These are phyloP conservation scores for Porites evermanni DNA, from an alignment of 92 coral and sea anemone genomes.

Conservation along the genomic window DNA sequence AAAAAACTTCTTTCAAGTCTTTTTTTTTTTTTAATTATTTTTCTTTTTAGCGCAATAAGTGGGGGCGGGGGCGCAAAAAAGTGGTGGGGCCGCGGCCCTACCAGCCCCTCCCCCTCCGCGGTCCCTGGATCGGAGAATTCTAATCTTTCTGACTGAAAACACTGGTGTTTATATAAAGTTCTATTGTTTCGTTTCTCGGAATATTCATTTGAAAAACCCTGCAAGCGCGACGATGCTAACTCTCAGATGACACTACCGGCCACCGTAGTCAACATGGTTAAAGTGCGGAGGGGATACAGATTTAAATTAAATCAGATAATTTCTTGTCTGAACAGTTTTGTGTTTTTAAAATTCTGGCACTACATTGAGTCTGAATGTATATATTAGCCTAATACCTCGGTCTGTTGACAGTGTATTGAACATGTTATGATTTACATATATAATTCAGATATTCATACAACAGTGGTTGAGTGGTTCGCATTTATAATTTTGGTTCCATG, in stretches of 20 bases:
- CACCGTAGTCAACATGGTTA: constrained; percentile 11
- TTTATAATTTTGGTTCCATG: not conserved
- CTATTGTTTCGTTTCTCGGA: constrained; percentile 3
- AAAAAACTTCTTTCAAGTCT: too few relatives aligned
- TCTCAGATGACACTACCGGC: not conserved
- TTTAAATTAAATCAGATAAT: not conserved
- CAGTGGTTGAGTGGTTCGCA: not conserved
- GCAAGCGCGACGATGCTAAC: not conserved
- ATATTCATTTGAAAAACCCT: not conserved
- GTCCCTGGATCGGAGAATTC: not conserved
- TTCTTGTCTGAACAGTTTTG: not conserved
- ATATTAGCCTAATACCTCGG: not conserved
- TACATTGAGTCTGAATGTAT: not conserved
- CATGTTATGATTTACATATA: not conserved
- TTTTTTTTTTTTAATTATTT: too few relatives aligned
- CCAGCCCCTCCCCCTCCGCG: too few relatives aligned
- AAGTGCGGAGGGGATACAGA: not conserved
- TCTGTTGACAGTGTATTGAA: constrained; percentile 7
- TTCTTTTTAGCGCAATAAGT: too few relatives aligned
- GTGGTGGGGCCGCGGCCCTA: too few relatives aligned
- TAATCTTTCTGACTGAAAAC: not conserved
- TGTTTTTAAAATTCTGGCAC: constrained; percentile 8
- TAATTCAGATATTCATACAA: not conserved
- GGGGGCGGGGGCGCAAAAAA: too few relatives aligned
- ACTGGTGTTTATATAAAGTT: not conserved